Evolutionary conservation across 2,888 invertebrate genomes (phyloP), one percentile per base, ranked within the genome.

Genomic region (Scaptomyza parva): DNA sequence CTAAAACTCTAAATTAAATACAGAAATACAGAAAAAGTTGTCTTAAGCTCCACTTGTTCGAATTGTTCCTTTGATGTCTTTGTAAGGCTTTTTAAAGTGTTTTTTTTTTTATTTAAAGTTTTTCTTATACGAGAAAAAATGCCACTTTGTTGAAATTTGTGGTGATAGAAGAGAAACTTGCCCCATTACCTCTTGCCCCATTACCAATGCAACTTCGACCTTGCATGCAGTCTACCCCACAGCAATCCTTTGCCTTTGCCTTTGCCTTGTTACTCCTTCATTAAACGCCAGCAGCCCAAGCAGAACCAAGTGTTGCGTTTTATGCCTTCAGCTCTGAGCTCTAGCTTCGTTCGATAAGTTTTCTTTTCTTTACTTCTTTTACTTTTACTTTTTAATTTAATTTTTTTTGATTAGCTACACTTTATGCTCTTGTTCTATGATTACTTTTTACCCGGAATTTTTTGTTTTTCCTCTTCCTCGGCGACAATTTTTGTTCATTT

Each of bases 331-430:
- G 50, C 61, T 71, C 57, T 44, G 52, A 55, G 51, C 60, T 40
- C 26, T 57, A 30, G 17, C 61, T 64, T 39, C 48, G 53, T n/a
- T n/a, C n/a, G n/a, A 60, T 51, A 69, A 70, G 33, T 52, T 70
- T 48, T n/a, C n/a, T 37, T 30, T 30, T n/a, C 52, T 30, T 37
- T 54, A 35, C 26, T 14, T 7, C 26, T 54, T 62, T 9, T 26
- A 8, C 43, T n/a, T 28, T 47, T 51, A 61, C 9, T n/a, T 60
- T 68, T 59, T 51, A 48, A 68, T 65, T 64, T 63, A 50, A 48
- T 71, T 64, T 51, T 78, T 78, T 74, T 82, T 82, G 63, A 86
- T 80, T 86, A 71, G 76, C 58, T 55, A 47, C 57, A 76, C 50
- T 68, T 68, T 59, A 64, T 64, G 64, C 59, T 54, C 39, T 54